Evolutionary conservation across 2,113 vertebrate genomes (phyloP).

Genomic region (Gopherus evgoodei): DNA sequence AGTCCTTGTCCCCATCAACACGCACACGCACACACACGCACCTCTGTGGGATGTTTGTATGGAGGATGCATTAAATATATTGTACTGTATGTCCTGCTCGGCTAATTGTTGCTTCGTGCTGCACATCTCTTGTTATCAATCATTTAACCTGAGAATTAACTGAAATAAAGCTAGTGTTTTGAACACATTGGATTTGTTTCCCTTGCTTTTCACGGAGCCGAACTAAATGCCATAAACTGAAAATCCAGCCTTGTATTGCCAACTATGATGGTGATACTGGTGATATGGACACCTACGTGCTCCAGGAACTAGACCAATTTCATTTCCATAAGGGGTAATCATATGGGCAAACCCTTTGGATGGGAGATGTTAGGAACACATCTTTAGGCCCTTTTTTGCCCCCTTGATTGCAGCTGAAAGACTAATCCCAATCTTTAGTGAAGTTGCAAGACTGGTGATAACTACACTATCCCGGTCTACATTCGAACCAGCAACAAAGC

Average conservation of each 20-base stretch:
- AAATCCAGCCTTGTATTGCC: background rate
- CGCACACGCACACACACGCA: fast-evolving
- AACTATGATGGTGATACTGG: fast-evolving
- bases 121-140: background rate
- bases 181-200: background rate
- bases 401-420: background rate
- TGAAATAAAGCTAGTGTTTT: constrained; percentile 61
- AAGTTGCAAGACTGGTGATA: background rate
- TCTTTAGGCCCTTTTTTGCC: background rate
- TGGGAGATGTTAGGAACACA: background rate
- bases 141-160: background rate
- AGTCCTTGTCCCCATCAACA: background rate
- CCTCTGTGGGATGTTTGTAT: background rate
- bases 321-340: background rate
- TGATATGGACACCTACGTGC: background rate
- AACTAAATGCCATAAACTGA: background rate
- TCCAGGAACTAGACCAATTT: background rate
- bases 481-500: background rate
- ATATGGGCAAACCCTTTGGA: background rate
- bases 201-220: background rate
- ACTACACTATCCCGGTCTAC: background rate
- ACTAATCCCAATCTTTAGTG: background rate
- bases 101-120: background rate
- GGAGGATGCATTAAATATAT: background rate
- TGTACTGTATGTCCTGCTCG: background rate